Evolutionary conservation across 2,797 vertebrate species (phyloP).

Genomic region (Rhodeus uyekii): DNA sequence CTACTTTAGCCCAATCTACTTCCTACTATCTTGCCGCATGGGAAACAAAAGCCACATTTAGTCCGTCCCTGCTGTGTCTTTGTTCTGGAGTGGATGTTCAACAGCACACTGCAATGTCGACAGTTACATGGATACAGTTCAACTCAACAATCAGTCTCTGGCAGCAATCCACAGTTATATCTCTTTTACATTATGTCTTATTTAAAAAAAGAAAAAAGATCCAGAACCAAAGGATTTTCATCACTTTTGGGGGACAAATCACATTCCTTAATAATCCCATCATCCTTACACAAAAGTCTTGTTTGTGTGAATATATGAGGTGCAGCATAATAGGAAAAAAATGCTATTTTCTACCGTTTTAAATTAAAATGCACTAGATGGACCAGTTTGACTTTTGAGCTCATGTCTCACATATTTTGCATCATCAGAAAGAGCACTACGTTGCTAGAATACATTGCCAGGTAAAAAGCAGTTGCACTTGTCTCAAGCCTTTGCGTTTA

Average conservation of each 20-base stretch:
- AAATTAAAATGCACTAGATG: background rate
- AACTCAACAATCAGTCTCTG: slow-evolving; percentile 3
- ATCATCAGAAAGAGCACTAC: background rate
- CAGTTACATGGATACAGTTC: slow-evolving; percentile 31
- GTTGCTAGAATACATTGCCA: background rate
- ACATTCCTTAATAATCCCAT: background rate
- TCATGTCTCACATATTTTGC: background rate
- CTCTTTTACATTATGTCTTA: slow-evolving; percentile 22
- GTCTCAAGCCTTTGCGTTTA: background rate
- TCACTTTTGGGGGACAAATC: background rate
- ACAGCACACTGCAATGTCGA: slow-evolving; percentile 28
- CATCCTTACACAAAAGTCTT: background rate
- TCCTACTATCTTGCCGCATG: background rate
- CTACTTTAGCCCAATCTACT: background rate
- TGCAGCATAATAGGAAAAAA: background rate
- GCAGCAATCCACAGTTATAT: slow-evolving; percentile 17
- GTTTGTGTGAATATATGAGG: background rate
- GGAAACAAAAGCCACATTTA: slow-evolving; percentile 35
- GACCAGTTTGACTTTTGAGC: background rate
- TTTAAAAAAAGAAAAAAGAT: background rate
- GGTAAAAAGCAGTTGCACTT: background rate
- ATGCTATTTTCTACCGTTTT: background rate
- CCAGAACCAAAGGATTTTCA: background rate
- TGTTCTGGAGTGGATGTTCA: slow-evolving; percentile 16
- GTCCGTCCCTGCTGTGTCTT: slow-evolving; percentile 1